Percentiles rank a stretch among this genome's conserved stretches.
Conservation (phyloP, 92 coral and sea anemone genomes). For the Porites evermanni region DNA sequence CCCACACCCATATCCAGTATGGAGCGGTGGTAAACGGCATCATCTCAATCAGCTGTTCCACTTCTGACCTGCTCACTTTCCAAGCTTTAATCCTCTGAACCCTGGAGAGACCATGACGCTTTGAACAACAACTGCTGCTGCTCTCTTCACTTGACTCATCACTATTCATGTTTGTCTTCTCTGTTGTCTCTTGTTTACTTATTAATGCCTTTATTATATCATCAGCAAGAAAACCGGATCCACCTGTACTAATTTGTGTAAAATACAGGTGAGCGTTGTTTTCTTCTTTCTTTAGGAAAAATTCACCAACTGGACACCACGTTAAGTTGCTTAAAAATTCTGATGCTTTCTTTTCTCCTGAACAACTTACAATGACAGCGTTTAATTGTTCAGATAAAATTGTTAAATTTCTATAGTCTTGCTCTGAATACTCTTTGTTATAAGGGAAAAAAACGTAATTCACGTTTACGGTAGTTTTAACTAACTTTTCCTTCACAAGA, state of each 20-base stretch:
- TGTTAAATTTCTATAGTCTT: neutral
- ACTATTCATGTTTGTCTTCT: neutral
- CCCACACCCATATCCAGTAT: fast-evolving
- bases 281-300: constrained; percentile 8
- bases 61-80: neutral
- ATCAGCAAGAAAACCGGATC: neutral
- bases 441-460: neutral
- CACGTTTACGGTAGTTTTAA: neutral
- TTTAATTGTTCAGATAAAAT: neutral
- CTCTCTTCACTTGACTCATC: neutral
- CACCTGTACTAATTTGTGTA: fast-evolving
- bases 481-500: neutral
- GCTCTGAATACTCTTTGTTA: too few relatives aligned
- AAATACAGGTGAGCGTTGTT: neutral
- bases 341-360: constrained; percentile 24
- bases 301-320: neutral
- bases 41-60: neutral
- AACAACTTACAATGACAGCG: neutral
- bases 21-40: neutral
- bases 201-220: neutral
- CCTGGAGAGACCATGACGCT: neutral
- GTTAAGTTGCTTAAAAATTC: neutral
- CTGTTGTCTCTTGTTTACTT: neutral
- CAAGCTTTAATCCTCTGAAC: fast-evolving
- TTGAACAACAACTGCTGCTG: neutral